Base-by-base conservation (phyloP, 1,140 invertebrate genomes). In the Temnothorax curvispinosus region DNA sequence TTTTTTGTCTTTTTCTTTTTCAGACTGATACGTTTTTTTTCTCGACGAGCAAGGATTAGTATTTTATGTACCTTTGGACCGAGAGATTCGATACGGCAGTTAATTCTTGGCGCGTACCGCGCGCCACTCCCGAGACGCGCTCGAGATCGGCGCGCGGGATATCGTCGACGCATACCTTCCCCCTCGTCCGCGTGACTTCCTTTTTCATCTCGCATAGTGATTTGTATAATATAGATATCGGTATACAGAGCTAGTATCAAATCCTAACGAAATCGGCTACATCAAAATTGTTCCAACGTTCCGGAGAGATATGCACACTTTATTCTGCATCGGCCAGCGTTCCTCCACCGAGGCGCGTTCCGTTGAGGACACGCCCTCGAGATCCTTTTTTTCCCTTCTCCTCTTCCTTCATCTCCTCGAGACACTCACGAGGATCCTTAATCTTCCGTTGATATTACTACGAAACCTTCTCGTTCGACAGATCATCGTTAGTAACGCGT, bases 291-390 rank as follows among this genome's bases (percentile, higher is more conserved):
- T 91, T 91, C 89, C 89, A 91, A 87, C 85, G 67, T 89, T 92
- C 89, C 85, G 80, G 71, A 85, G 75, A 92, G 92, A 92, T 92
- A 92, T 92, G 92, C 92, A 88, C 86, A 89, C 88, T 89, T 90
- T 64, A 87, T 52, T 87, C 65, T 87, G 88, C 76, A 72, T 87
- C 74, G 50, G 84, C 75, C 62, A 44, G 77, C 72, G 27, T 27
- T 89, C 38, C 74, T 65, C 13, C 32, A 47, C 7, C 7, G 85
- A 84, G 89, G 77, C 58, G 50, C 71, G 21, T 65, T 85, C 50
- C 74, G 13, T 65, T 72, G 74, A 78, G 47, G 74, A 78, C 41
- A 54, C 74, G 27, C 27, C 67, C 80, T 74, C 80, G 52, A 82
- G 27, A 50, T 87, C 21, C 27, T 50, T 47, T 65, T 35, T 13